Conservation (phyloP, 1,140 invertebrate species). For the Lamellibrachia luymesi region DNA sequence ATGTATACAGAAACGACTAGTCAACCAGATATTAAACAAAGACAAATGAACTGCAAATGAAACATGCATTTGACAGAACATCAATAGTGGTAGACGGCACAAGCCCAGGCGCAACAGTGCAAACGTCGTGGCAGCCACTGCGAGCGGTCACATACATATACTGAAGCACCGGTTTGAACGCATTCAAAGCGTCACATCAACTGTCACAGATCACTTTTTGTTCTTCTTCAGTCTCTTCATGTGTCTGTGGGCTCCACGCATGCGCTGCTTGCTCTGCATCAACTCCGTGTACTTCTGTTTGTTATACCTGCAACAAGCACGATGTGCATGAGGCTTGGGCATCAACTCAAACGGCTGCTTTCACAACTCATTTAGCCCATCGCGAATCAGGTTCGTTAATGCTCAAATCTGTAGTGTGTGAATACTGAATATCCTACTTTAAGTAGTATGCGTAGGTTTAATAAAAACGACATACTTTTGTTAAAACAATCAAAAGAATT, state of each 20-base stretch:
- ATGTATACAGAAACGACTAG: too few species aligned
- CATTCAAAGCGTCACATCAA: neutral
- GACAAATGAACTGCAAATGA: neutral
- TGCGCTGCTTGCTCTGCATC: conserved; percentile 67
- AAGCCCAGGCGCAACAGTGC: neutral
- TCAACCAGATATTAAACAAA: neutral
- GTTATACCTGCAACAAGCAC: conserved; percentile 57
- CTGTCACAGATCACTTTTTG: conserved; percentile 46
- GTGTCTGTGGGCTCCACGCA: conserved; percentile 61
- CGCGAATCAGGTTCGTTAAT: too few species aligned
- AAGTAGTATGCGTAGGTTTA: too few species aligned
- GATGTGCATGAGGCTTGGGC: too few species aligned
- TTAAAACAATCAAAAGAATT: too few species aligned
- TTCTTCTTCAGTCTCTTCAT: conserved; percentile 59
- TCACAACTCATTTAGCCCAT: too few species aligned
- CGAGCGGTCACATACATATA: neutral
- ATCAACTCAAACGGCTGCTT: too few species aligned
- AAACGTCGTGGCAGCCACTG: neutral
- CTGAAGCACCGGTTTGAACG: neutral
- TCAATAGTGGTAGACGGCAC: neutral
- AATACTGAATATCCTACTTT: too few species aligned
- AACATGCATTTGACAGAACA: neutral
- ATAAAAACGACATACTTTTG: too few species aligned
- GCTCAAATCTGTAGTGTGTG: too few species aligned
- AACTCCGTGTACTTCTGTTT: conserved; percentile 81